Conservation (phyloP, 2,113 vertebrate genomes). For the Enhydra lutris region DNA sequence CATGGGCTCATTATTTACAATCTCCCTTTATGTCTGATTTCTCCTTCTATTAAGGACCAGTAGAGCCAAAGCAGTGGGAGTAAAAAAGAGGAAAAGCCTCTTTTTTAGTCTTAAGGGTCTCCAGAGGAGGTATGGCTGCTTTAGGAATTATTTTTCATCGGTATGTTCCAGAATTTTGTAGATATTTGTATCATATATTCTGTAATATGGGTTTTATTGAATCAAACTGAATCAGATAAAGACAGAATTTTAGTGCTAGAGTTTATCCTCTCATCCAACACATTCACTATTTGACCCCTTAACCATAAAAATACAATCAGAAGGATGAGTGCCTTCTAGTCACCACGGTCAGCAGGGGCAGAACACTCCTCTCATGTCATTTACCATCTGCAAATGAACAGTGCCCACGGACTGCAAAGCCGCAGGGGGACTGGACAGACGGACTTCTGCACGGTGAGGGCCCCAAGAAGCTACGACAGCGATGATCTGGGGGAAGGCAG, state of each 20-base stretch:
- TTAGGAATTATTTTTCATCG: background rate
- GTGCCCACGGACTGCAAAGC: background rate
- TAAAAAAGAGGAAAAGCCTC: background rate
- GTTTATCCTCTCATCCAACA: background rate
- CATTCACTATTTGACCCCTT: background rate
- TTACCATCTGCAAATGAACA: background rate
- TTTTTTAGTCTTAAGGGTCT: background rate
- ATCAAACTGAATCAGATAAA: background rate
- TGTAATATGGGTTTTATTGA: background rate
- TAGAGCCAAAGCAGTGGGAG: background rate
- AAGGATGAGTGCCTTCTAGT: background rate
- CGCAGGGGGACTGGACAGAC: no score
- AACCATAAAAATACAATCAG: background rate
- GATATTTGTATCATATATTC: background rate
- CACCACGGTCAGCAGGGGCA: background rate
- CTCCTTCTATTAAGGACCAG: background rate
- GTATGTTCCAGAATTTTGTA: background rate
- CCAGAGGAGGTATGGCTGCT: background rate
- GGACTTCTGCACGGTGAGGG: background rate
- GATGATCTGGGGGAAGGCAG: background rate
- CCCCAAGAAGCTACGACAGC: no score
- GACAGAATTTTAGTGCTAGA: background rate
- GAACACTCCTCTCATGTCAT: rapidly evolving
- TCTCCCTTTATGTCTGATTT: background rate
- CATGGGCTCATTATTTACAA: background rate